A percentile compares a stretch with the other conserved stretches of the same genome.
phyloP scores from a whole-genome alignment of 2,888 invertebrate genomes.

The Pilophorus perplexus region DNA sequence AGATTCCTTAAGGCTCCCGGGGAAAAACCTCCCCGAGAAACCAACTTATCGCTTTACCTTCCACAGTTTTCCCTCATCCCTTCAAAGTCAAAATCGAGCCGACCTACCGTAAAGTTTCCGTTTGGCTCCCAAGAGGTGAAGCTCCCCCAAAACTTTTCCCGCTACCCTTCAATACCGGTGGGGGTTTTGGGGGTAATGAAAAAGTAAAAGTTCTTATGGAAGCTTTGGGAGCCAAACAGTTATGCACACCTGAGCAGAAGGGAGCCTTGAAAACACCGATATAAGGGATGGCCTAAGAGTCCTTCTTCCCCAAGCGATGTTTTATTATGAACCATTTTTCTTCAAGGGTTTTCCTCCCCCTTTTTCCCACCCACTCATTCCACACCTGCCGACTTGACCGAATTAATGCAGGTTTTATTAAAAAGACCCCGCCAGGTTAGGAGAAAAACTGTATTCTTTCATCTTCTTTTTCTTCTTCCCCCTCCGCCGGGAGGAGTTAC shows the following conservation, averaged over 20 bases:
- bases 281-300: neutral
- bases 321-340: slow-evolving; percentile 40
- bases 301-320: slow-evolving; percentile 20
- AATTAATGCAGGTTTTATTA: slow-evolving; percentile 39
- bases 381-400: slow-evolving; percentile 37
- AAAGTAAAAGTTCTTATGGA: slow-evolving; percentile 34
- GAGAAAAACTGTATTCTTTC: slow-evolving; percentile 15
- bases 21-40: neutral
- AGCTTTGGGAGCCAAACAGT: slow-evolving; percentile 27
- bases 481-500: slow-evolving; percentile 9
- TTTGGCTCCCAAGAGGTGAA: too few relatives aligned
- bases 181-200: slow-evolving; percentile 28
- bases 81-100: too few relatives aligned
- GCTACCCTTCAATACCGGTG: neutral
- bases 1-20: too few relatives aligned
- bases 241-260: slow-evolving; percentile 31
- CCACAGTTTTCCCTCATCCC: slow-evolving; percentile 5
- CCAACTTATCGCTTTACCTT: neutral
- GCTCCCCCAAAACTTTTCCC: too few relatives aligned
- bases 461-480: neutral
- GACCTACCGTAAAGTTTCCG: slow-evolving; percentile 22
- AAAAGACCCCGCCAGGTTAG: too few relatives aligned
- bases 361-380: slow-evolving; percentile 4
- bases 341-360: slow-evolving; percentile 19
- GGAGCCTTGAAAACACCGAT: slow-evolving; percentile 31